Percentiles rank a stretch among this genome's conserved stretches.
Evolutionary conservation across 2,113 vertebrate genomes (phyloP).

Genomic region (Dasyprocta punctata): DNA sequence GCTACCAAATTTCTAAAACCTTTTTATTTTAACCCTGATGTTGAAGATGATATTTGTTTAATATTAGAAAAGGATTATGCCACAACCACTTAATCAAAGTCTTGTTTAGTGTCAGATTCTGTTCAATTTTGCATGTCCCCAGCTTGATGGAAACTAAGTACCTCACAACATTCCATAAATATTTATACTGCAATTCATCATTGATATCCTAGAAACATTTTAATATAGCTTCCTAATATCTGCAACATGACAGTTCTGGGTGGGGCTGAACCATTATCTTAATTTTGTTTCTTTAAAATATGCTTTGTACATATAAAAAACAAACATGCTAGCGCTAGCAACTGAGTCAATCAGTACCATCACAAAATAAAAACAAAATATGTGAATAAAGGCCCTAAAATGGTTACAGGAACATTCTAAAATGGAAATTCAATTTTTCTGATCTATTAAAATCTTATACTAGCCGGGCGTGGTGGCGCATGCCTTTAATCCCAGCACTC

Average conservation of each 20-base stretch:
- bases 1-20: conserved; percentile 25
- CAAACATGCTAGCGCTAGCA: neutral
- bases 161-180: conserved; percentile 72
- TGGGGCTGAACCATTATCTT: conserved; percentile 52
- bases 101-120: conserved; percentile 78
- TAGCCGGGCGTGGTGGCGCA: too few species aligned
- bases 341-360: neutral
- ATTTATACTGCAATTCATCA: conserved; percentile 79
- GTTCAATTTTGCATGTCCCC: conserved; percentile 79
- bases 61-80: conserved; percentile 78
- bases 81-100: conserved; percentile 79
- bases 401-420: neutral
- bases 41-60: conserved; percentile 68
- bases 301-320: conserved; percentile 9
- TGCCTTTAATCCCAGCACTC: too few species aligned
- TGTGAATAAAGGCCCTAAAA: conserved; percentile 4
- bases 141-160: conserved; percentile 78
- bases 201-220: conserved; percentile 74
- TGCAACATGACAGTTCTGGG: conserved; percentile 57
- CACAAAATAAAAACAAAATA: neutral
- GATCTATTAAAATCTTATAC: neutral
- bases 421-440: neutral
- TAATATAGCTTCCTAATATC: conserved; percentile 58
- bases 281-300: conserved; percentile 55
- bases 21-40: conserved; percentile 36